Conservation (phyloP, 2,797 vertebrate species). For the Chrysocyon brachyurus region DNA sequence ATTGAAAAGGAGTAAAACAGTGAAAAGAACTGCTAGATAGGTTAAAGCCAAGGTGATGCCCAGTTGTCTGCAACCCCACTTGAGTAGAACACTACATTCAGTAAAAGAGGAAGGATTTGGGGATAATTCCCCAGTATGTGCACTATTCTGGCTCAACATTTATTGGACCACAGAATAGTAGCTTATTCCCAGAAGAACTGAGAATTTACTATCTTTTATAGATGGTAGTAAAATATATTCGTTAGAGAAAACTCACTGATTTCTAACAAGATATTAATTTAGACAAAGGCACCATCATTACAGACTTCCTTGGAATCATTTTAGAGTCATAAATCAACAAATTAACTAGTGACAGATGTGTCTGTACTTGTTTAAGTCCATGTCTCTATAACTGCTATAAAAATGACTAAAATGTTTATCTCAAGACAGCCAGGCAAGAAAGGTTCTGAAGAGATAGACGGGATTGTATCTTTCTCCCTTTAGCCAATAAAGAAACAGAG, state of each 20-base stretch:
- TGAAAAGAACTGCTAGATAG: background rate
- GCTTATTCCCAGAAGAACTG: slow-evolving; percentile 48
- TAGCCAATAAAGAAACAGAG: slow-evolving; percentile 53
- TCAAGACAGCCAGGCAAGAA: slow-evolving; percentile 66
- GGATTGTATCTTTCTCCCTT: slow-evolving; percentile 47
- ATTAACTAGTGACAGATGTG: slow-evolving; percentile 76
- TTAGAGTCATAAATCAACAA: slow-evolving; percentile 74
- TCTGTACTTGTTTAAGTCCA: slow-evolving; percentile 68
- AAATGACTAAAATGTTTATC: slow-evolving; percentile 79
- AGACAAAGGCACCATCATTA: slow-evolving; percentile 68
- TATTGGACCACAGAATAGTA: background rate
- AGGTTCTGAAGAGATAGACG: slow-evolving; percentile 54
- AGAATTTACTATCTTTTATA: slow-evolving; percentile 71
- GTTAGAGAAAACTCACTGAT: slow-evolving; percentile 73
- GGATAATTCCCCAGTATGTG: background rate
- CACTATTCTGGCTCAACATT: background rate
- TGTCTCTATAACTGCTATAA: slow-evolving; percentile 75
- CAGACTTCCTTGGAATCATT: slow-evolving; percentile 63
- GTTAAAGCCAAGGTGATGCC: background rate
- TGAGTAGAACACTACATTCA: background rate
- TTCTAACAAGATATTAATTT: slow-evolving; percentile 71
- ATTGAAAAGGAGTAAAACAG: background rate
- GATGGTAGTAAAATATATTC: slow-evolving; percentile 55
- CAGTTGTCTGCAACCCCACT: background rate
- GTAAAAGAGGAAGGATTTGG: background rate